These are phyloP conservation scores for Cephalotes varians DNA, from an alignment of 2,888 invertebrate genomes.

Conservation along the genomic window DNA sequence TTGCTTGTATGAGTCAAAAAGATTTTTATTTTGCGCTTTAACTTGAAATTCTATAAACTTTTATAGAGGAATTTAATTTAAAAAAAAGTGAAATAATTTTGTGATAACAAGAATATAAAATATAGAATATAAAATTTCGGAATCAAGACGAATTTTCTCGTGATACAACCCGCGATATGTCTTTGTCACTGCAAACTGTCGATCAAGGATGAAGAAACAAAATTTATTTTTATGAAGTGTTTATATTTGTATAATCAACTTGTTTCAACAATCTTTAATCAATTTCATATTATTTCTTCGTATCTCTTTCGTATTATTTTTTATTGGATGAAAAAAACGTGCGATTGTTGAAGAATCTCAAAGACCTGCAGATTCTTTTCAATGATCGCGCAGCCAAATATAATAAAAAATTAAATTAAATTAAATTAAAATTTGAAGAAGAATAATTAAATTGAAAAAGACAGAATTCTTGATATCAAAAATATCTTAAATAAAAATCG, in stretches of 20 bases:
- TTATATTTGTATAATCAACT: background rate
- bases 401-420: background rate
- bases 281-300: background rate
- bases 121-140: conserved; percentile 1
- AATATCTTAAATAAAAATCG: background rate
- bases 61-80: background rate
- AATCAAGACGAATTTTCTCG: background rate
- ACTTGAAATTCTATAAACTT: background rate
- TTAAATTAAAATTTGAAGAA: background rate
- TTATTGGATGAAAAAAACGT: background rate
- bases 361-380: background rate
- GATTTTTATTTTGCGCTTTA: background rate
- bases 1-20: background rate
- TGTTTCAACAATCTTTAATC: background rate
- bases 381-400: background rate
- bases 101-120: too few relatives aligned
- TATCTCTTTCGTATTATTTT: too few relatives aligned
- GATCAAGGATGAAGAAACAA: conserved; percentile 44
- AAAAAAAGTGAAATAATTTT: conserved; percentile 6
- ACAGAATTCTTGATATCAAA: background rate
- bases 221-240: background rate
- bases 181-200: conserved; percentile 46
- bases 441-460: background rate
- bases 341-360: background rate
- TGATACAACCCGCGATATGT: conserved; percentile 18